These are phyloP conservation scores for Pontoporia blainvillei DNA, from an alignment of 2,113 vertebrate species.

Conservation along the genomic window DNA sequence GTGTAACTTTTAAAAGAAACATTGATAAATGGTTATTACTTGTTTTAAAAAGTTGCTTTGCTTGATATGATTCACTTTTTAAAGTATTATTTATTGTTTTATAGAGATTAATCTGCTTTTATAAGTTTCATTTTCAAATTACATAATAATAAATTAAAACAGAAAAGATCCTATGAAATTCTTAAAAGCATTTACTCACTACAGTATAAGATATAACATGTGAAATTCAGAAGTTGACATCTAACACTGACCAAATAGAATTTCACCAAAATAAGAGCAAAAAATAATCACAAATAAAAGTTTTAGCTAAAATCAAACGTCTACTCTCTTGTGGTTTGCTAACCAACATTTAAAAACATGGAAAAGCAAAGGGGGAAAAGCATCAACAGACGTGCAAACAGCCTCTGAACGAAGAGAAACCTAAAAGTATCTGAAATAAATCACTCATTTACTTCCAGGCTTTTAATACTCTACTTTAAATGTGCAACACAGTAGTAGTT, in stretches of 20 bases:
- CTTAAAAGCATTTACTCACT: not conserved
- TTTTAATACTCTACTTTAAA: slow-evolving; percentile 32
- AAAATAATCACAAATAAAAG: not conserved
- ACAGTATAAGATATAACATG: not conserved
- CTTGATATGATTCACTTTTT: not conserved
- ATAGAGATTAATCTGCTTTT: slow-evolving; percentile 19
- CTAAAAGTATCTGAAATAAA: not conserved
- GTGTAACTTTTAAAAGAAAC: not conserved
- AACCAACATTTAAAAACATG: slow-evolving; percentile 14
- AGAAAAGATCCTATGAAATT: not conserved
- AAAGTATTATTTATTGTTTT: not conserved
- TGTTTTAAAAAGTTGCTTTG: not conserved
- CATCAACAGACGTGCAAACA: not conserved
- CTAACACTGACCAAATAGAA: not conserved
- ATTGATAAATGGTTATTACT: not conserved
- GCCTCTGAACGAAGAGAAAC: not conserved
- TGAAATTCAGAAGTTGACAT: slow-evolving; percentile 4
- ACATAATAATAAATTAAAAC: not conserved
- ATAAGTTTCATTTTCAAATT: slow-evolving; percentile 29
- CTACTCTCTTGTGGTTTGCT: not conserved
- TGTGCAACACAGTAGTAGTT: not conserved
- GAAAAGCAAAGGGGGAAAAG: not conserved
- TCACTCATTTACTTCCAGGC: not conserved
- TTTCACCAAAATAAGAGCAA: slow-evolving; percentile 34
- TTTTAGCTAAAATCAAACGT: slow-evolving; percentile 34